Evolutionary conservation across 2,888 invertebrate genomes (phyloP), one percentile per base, ranked within the genome.

Genomic region (Anodontia alba): DNA sequence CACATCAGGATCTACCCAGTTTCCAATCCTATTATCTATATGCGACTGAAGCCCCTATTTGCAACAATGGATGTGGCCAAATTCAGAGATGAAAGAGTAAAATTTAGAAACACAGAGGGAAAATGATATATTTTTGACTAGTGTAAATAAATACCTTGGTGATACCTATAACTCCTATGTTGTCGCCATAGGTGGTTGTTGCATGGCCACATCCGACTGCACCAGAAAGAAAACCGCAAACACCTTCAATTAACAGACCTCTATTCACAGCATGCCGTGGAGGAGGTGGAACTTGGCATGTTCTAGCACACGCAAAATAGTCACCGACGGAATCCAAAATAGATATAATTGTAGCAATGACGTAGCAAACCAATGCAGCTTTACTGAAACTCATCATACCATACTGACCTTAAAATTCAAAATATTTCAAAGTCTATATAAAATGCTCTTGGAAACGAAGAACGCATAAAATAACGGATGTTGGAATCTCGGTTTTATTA

Each of bases 181-280:
- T 98, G 93, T 97, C 97, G 43, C 97, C 97, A 91, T 97, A 97
- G 0, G 97, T 97, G 89, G 97, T 98, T 72, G 97, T 97, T 0
- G 97, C 97, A 91, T 97, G 97, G 0, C 97, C 97, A 42, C 97
- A 96, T 20, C 98, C 98, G 96, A 97, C 97, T 12, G 97, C 95
- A 0, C 97, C 98, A 0, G 97, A 97, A 43, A 98, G 94, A 78
- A 97, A 95, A 0, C 97, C 97, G 29, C 97, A 97, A 0, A 97
- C 93, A 0, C 97, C 98, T 94, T 98, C 98, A 17, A 77, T 70
- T 8, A 78, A 15, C 43, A 83, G 96, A 0, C 98, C 98, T 42
- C 98, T 96, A 94, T 98, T 98, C 89, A 98, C 97, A 0, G 97
- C 97, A 93, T 97, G 97, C 8, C 97, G 95, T 0, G 98, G 98